Conservation (phyloP, 1,140 invertebrate genomes). For the Leptinotarsa lineolata region DNA sequence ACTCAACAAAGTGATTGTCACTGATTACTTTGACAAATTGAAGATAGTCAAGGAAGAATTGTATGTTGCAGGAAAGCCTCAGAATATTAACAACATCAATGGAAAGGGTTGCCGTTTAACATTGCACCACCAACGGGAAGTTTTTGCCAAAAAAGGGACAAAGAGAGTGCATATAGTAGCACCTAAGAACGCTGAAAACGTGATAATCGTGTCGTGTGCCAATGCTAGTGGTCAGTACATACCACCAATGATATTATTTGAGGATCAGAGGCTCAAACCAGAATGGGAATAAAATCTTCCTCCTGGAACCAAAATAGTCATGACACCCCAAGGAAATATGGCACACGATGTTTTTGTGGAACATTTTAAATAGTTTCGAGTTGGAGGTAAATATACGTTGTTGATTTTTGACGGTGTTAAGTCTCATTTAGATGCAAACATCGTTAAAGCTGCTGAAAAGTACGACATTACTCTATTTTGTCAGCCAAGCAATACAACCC, state of each 20-base stretch:
- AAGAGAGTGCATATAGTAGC: constrained; percentile 48
- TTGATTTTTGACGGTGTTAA: constrained; percentile 54
- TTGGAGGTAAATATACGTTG: constrained; percentile 40
- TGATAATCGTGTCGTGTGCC: constrained; percentile 51
- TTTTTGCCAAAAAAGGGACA: constrained; percentile 44
- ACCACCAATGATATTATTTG: constrained; percentile 55
- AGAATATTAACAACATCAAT: constrained; percentile 54
- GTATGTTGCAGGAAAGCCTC: background rate
- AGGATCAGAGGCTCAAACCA: constrained; percentile 48
- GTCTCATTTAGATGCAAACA: constrained; percentile 48
- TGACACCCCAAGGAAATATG: constrained; percentile 55
- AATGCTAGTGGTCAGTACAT: constrained; percentile 52
- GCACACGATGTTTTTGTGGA: constrained; percentile 48
- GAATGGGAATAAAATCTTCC: constrained; percentile 33
- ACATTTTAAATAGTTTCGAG: constrained; percentile 50
- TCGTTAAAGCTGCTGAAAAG: constrained; percentile 49
- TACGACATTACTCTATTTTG: constrained; percentile 47
- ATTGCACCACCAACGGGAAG: constrained; percentile 50
- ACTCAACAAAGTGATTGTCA: background rate
- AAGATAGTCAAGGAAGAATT: background rate
- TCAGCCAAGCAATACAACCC: constrained; percentile 39
- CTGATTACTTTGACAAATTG: background rate
- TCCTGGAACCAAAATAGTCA: constrained; percentile 42
- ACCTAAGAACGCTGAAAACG: constrained; percentile 51
- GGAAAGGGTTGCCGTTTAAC: constrained; percentile 55